These are phyloP conservation scores for Palythoa heliodiscus DNA, from an alignment of 92 coral and sea anemone species.

Conservation along the genomic window DNA sequence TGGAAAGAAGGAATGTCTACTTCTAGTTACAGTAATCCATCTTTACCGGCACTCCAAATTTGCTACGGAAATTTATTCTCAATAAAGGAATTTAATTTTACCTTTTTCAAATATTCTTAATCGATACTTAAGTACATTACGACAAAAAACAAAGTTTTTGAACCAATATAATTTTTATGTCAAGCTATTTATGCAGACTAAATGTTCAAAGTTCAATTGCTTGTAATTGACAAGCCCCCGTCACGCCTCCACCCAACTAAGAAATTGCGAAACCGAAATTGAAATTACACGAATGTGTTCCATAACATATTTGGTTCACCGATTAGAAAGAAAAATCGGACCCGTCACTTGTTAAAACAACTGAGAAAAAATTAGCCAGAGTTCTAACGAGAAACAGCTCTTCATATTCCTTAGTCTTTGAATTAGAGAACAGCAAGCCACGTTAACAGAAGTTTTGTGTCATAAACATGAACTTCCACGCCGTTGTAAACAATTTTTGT, in stretches of 20 bases:
- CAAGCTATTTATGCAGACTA: not conserved
- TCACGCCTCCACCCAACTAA: slow-evolving; percentile 6
- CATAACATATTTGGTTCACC: not conserved
- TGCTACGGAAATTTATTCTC: no score
- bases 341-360: not conserved
- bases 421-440: not conserved
- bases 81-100: no score
- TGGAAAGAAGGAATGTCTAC: no score
- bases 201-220: slow-evolving; percentile 10
- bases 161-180: no score
- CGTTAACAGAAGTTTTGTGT: not conserved
- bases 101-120: not conserved
- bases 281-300: not conserved
- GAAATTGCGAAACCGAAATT: not conserved
- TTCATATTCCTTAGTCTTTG: not conserved
- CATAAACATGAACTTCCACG: slow-evolving; percentile 17
- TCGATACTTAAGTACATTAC: not conserved
- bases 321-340: not conserved
- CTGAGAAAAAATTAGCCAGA: not conserved
- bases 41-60: no score
- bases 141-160: no score
- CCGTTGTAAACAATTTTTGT: slow-evolving; percentile 7
- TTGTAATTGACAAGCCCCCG: not conserved
- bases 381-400: not conserved
- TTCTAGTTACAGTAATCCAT: no score